Evolutionary conservation across 1,140 invertebrate species (phyloP), one percentile per base, ranked within the genome.

Genomic region (Oreohelix idahoensis): DNA sequence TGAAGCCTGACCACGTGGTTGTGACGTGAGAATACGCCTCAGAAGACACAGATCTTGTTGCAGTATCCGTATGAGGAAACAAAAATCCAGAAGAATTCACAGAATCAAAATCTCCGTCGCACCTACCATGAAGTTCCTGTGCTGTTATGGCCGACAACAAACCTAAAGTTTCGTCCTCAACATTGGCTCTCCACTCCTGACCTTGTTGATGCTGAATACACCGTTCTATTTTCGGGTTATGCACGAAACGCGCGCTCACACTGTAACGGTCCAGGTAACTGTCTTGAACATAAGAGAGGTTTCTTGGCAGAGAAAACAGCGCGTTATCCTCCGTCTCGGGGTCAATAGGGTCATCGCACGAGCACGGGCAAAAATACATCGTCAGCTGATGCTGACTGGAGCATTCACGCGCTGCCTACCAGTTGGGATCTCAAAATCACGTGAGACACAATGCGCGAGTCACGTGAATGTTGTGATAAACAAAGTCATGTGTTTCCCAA

Each of bases 281-380:
- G 36, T 90, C 88, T 49, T 89, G 89, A 15, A 83, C 83, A 73
- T 91, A 91, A 8, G 90, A 91, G 15, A 91, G 76, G 85, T 91
- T 91, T 66, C 90, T 76, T 0, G 90, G 90, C 79, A 87, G 73
- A 13, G 58, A 70, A 49, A 87, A 71, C 13, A 83, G 36, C 36
- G 77, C 73, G 69, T 81, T 80, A 32, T 84, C 85, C 32, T 86
- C 85, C 32, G 51, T 51, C 29, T 82, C 76, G 20, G 82, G 81
- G 53, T 66, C 73, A 66, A 81, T 39, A 17, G 84, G 49, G 35
- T 85, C 82, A 69, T 79, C 39, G 63, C 74, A 81, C 13, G 83
- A 73, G n/a, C 83, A 84, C 36, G 83, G 83, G 26, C 83, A 84
- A 80, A 80, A 80, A 80, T 80, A 80, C 79, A 80, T 80, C 29